Conservation (phyloP, 2,888 invertebrate species). For the Julus scandinavius region DNA sequence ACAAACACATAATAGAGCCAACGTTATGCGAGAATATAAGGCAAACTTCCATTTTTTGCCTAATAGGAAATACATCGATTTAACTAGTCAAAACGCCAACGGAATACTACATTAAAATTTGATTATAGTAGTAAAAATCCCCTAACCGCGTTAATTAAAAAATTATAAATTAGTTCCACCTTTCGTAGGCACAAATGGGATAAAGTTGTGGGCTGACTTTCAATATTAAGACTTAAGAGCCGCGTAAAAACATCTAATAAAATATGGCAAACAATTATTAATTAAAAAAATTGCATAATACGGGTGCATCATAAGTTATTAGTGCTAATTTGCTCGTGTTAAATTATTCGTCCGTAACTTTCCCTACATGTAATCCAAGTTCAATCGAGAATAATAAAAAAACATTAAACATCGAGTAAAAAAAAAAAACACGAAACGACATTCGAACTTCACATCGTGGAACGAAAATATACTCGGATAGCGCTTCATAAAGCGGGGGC, state of each 20-base stretch:
- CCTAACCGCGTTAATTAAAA: background rate
- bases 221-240: background rate
- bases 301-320: constrained; percentile 6
- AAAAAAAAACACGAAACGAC: background rate
- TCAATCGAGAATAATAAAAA: background rate
- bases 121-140: background rate
- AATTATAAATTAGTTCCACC: constrained; percentile 15
- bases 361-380: background rate
- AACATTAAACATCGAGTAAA: background rate
- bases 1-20: background rate
- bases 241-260: background rate
- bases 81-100: background rate
- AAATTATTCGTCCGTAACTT: background rate
- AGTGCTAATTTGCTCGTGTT: background rate
- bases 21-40: background rate
- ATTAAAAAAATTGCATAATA: background rate
- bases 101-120: background rate
- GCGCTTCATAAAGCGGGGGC: background rate
- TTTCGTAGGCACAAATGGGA: background rate
- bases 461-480: background rate
- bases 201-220: background rate
- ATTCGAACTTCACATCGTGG: background rate
- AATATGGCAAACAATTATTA: background rate
- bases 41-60: background rate
- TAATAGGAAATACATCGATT: too few species aligned